Evolutionary conservation across 2,888 invertebrate species (phyloP).

Genomic region (Heteromurus nitidus): DNA sequence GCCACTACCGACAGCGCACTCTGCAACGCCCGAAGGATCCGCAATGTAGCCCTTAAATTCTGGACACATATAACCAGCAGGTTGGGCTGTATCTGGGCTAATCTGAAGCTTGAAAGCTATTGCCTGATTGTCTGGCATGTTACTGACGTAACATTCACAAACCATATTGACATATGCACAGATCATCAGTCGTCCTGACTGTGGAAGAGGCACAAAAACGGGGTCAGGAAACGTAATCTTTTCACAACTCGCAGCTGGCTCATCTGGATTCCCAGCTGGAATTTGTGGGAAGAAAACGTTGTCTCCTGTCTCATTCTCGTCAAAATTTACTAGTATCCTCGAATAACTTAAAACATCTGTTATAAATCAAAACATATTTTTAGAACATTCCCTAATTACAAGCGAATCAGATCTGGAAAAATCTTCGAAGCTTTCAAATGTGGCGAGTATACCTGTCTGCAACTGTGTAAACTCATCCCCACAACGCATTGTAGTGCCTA

Average conservation of each 20-base stretch:
- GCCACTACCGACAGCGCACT: too few species aligned
- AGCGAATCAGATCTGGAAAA: too few species aligned
- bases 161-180: constrained; percentile 29
- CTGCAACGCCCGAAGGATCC: neutral
- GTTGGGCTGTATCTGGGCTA: neutral
- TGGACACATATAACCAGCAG: constrained; percentile 29
- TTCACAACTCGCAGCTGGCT: neutral
- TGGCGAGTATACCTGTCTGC: neutral
- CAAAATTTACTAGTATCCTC: constrained; percentile 56
- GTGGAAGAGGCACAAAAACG: too few species aligned
- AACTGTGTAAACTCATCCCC: constrained; percentile 36
- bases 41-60: constrained; percentile 36
- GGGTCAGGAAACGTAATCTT: too few species aligned
- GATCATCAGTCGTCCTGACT: too few species aligned
- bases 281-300: constrained; percentile 53
- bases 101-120: constrained; percentile 24
- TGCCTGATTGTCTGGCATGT: constrained; percentile 17
- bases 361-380: too few species aligned
- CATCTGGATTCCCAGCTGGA: neutral
- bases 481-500: constrained; percentile 52
- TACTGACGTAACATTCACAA: constrained; percentile 48
- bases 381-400: too few species aligned
- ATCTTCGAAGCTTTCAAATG: neutral
- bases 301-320: constrained; percentile 55
- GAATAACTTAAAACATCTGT: constrained; percentile 36